These are phyloP conservation scores for Paedocypris sp. DNA, from an alignment of 2,113 vertebrate species.

Conservation along the genomic window DNA sequence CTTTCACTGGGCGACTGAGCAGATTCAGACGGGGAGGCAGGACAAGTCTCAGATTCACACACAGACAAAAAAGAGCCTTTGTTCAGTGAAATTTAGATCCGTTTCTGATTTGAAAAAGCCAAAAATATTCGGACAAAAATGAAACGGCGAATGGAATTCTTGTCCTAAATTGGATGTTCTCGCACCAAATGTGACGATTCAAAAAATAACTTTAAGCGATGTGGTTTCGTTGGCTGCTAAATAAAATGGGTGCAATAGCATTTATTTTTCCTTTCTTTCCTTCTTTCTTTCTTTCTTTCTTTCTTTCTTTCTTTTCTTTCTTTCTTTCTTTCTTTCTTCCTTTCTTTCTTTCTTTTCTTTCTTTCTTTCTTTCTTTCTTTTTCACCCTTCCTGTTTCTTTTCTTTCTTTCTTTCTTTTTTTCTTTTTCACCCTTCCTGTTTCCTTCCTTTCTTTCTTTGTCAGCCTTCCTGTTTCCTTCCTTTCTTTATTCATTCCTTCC, in stretches of 20 bases:
- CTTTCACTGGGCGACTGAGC: not conserved
- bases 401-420: no score
- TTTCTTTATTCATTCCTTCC: no score
- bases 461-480: no score
- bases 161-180: no score
- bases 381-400: constrained; percentile 1
- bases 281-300: not conserved
- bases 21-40: constrained; percentile 16
- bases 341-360: not conserved
- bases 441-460: no score
- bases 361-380: not conserved
- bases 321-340: not conserved
- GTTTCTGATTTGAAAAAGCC: no score
- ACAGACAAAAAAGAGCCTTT: not conserved
- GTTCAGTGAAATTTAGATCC: not conserved
- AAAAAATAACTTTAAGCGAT: no score
- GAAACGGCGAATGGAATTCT: no score
- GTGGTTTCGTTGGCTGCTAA: no score
- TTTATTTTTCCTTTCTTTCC: not conserved
- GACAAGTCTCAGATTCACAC: not conserved
- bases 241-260: not conserved
- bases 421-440: no score
- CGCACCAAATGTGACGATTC: not conserved
- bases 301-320: not conserved
- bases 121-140: no score